Conservation (phyloP, 2,888 invertebrate species). For the Drosophila maculinotata region DNA sequence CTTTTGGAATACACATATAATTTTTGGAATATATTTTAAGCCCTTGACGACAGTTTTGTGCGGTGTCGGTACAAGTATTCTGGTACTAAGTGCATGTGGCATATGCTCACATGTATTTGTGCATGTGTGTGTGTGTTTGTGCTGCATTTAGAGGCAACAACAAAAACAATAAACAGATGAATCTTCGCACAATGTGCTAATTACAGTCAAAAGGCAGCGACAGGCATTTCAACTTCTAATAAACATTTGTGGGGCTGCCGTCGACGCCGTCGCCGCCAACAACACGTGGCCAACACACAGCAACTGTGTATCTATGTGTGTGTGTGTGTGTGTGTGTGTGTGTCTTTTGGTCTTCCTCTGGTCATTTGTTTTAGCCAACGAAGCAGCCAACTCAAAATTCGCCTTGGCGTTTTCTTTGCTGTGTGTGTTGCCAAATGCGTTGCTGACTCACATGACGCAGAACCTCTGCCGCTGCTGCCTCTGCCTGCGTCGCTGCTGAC, state of each 20-base stretch:
- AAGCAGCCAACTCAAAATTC: constrained; percentile 56
- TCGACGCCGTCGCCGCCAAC: too few species aligned
- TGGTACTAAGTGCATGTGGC: too few species aligned
- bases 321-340: constrained; percentile 10
- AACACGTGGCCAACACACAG: constrained; percentile 50
- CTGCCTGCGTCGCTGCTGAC: constrained; percentile 17
- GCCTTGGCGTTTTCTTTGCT: constrained; percentile 52
- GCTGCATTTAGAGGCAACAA: constrained; percentile 37
- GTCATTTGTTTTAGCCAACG: constrained; percentile 60
- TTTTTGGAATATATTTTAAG: too few species aligned
- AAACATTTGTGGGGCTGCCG: constrained; percentile 51
- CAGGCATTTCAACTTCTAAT: constrained; percentile 67
- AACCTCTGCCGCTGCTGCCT: constrained; percentile 40
- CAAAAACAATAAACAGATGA: constrained; percentile 37
- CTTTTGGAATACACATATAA: too few species aligned
- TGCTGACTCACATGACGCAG: constrained; percentile 81
- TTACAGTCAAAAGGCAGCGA: constrained; percentile 70
- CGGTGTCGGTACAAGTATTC: too few species aligned
- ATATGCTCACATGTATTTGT: constrained; percentile 7
- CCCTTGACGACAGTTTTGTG: too few species aligned
- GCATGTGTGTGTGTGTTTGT: constrained; percentile 20
- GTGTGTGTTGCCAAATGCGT: constrained; percentile 72
- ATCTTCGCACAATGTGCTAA: constrained; percentile 72
- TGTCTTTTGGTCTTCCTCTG: too few species aligned
- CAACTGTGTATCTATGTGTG: constrained; percentile 1